Evolutionary conservation across 2,113 vertebrate species (phyloP), one percentile per base, ranked within the genome.

Genomic region (Cebus imitator): DNA sequence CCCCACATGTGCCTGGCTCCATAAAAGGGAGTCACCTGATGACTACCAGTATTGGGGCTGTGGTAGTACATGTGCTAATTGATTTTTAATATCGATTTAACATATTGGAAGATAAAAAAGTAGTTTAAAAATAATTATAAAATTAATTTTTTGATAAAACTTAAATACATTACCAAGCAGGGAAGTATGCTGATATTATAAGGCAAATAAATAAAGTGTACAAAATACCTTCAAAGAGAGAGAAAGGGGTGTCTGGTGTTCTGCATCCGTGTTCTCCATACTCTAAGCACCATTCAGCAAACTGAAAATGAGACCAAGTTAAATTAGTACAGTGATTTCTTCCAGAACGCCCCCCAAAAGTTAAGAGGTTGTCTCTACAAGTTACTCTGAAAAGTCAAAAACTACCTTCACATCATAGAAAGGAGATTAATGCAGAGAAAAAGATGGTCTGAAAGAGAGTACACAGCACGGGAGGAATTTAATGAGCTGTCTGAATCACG

Each of bases 261-360:
- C 99, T 98, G 98, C 99, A 99, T 52, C 99, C 99, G 0, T 99
- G 99, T 5, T 98, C 99, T 16, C 99, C 99, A 0, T 99, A 99
- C 98, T 99, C 99, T 98, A 99, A 99, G 97, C 99, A 99, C 99
- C 99, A 99, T 95, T 99, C 99, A 85, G 99, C 99, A 98, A 99
- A 99, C 99, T 99, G 96, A 87, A 95, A 91, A 95, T 21, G 90
- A 90, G 55, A 87, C 5, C 64, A 57, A 64, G 25, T 64, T 78
- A 91, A 66, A 48, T 83, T 37, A 88, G 27, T 75, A 16, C 4
- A 85, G 35, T 81, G 35, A 61, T 58, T 96, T 90, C 50, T 70
- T 58, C 70, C 40, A 27, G 13, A 94, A 35, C 79, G 11, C 21
- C 17, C 35, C 25, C 40, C n/a, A 6, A 43, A 91, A 37, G 13